phyloP scores from a whole-genome alignment of 2,113 vertebrate species.

The Pardalotus punctatus region DNA sequence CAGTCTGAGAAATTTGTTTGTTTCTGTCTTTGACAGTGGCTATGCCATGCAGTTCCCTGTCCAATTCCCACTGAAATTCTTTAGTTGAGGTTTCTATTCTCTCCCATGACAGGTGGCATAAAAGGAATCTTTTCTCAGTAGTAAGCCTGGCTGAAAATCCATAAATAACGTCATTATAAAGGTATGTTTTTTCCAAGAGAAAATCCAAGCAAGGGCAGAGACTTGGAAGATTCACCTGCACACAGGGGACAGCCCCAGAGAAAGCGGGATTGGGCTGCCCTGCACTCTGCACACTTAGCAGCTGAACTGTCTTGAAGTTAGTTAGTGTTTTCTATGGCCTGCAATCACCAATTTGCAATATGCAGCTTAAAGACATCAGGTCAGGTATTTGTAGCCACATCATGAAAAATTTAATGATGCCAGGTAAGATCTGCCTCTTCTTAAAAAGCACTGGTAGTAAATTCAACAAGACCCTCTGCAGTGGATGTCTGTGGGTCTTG shows the following conservation, averaged over 20 bases:
- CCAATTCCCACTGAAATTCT: background rate
- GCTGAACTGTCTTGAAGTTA: background rate
- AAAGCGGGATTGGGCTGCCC: background rate
- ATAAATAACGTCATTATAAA: background rate
- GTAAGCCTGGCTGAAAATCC: background rate
- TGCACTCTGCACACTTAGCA: background rate
- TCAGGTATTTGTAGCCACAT: background rate
- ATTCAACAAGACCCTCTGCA: background rate
- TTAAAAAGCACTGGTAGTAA: background rate
- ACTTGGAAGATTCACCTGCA: background rate
- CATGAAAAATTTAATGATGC: background rate
- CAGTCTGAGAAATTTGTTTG: background rate
- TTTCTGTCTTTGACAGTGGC: background rate
- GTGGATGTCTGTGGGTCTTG: background rate
- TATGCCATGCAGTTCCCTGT: background rate
- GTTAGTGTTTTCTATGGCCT: background rate
- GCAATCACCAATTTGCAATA: background rate
- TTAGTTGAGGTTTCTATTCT: background rate
- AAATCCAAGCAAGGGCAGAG: background rate
- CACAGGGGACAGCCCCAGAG: background rate
- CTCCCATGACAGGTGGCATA: background rate
- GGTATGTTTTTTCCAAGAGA: background rate
- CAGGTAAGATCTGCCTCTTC: background rate
- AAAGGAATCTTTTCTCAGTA: background rate
- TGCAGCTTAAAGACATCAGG: background rate